A percentile compares a stretch with the other conserved stretches of the same genome.
phyloP scores from a whole-genome alignment of 2,797 vertebrate genomes.

The Cirrhinus mrigala region DNA sequence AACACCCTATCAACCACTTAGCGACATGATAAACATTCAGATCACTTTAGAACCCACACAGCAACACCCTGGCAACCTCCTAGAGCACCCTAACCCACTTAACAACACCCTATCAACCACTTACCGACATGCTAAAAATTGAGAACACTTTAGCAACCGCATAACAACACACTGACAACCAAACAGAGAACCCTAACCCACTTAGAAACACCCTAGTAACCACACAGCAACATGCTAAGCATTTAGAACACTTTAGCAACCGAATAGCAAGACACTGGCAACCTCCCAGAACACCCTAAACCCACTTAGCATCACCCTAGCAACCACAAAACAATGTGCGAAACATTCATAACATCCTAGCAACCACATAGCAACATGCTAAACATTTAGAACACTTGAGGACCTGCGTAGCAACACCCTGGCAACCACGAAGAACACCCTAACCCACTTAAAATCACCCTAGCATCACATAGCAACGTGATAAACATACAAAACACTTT shows the following conservation, averaged over 20 bases:
- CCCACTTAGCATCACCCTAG: neutral
- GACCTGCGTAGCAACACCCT: neutral
- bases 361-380: neutral
- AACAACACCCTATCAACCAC: too few species aligned
- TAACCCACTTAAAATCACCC: neutral
- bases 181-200: neutral
- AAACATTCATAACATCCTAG: neutral
- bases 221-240: neutral
- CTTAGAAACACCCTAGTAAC: neutral
- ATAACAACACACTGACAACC: neutral
- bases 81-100: too few species aligned
- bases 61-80: too few species aligned
- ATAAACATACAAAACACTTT: neutral
- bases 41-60: neutral
- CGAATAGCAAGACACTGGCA: neutral
- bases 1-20: neutral
- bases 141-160: too few species aligned
- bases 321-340: neutral
- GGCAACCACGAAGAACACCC: neutral
- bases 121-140: too few species aligned
- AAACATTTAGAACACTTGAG: neutral
- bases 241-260: neutral
- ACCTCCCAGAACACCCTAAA: neutral
- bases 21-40: neutral
- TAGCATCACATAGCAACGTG: neutral